Conservation (phyloP, 2,888 invertebrate genomes). For the Leptopterna dolabrata region DNA sequence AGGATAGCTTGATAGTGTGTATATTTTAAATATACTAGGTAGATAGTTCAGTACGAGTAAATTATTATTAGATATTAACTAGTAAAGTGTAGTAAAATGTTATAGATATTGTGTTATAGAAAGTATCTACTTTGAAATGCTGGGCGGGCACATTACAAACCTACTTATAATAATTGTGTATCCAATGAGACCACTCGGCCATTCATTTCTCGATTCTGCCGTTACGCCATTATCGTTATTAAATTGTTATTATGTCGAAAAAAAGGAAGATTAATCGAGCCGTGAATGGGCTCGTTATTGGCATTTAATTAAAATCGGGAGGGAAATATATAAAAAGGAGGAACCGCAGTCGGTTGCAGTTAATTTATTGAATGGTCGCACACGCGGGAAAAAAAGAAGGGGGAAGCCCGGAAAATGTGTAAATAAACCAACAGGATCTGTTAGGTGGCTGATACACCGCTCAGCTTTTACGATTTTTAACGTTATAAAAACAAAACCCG, state of each 20-base stretch:
- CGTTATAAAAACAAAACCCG: neutral
- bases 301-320: neutral
- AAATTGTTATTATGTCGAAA: neutral
- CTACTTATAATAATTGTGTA: too few species aligned
- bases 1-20: too few species aligned
- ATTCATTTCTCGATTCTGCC: too few species aligned
- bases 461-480: neutral
- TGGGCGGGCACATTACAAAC: too few species aligned
- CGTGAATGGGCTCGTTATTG: neutral
- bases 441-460: constrained; percentile 14
- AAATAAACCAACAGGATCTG: constrained; percentile 27
- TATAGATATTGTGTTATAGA: too few species aligned
- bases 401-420: constrained; percentile 33
- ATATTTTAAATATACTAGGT: too few species aligned
- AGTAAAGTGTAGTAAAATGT: too few species aligned
- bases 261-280: neutral
- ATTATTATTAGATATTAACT: too few species aligned
- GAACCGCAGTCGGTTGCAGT: neutral
- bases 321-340: neutral
- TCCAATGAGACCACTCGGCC: too few species aligned
- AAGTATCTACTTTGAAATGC: too few species aligned
- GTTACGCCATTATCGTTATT: neutral
- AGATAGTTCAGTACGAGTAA: too few species aligned
- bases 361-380: constrained; percentile 23
- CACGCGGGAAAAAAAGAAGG: neutral